Base-by-base conservation (phyloP, 1,140 invertebrate species). In the Sarcophaga bullata region DNA sequence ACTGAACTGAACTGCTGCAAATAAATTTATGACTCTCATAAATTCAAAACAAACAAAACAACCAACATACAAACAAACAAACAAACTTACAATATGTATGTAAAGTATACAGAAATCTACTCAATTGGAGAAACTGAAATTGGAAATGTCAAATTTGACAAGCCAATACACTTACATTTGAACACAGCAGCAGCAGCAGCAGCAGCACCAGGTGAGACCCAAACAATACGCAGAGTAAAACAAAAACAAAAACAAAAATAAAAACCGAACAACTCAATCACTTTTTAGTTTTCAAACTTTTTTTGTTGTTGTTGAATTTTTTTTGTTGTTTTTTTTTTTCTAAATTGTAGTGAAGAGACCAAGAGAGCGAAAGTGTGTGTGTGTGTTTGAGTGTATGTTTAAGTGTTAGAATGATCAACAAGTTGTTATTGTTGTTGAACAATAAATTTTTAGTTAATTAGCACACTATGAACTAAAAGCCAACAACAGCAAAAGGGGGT, bases 11-110 rank as follows among this genome's bases (percentile, higher is more conserved):
- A 37, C 25, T 37, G 25, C 25, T 52, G 19, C 62, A 68, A 68
- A 68, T 19, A 68, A 68, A 68, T 68, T 68, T 68, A 68, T 68
- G 62, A 68, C 62, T 68, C 7, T 25, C 62, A 68, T 68, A 68
- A 68, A 68, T 68, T 17, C n/a, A 19, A 19, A 19, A 68, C 62
- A 68, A 19, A 37, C 25, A 62, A 68, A 68, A 52, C 13, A 58
- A 58, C 15, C 13, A 58, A 37, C 25, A 4, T 37, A 37, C 25
- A 1, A 2, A 37, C 25, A 37, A 2, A 37, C 6, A 58, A 6
- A 58, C 13, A 58, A 58, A 58, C 54, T n/a, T n/a, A n/a, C n/a
- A n/a, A n/a, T n/a, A n/a, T n/a, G n/a, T n/a, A n/a, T n/a, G n/a
- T n/a, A n/a, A n/a, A n/a, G n/a, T n/a, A n/a, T n/a, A n/a, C n/a